phyloP scores from a whole-genome alignment of 2,888 invertebrate genomes.

The Tetragnatha montana region DNA sequence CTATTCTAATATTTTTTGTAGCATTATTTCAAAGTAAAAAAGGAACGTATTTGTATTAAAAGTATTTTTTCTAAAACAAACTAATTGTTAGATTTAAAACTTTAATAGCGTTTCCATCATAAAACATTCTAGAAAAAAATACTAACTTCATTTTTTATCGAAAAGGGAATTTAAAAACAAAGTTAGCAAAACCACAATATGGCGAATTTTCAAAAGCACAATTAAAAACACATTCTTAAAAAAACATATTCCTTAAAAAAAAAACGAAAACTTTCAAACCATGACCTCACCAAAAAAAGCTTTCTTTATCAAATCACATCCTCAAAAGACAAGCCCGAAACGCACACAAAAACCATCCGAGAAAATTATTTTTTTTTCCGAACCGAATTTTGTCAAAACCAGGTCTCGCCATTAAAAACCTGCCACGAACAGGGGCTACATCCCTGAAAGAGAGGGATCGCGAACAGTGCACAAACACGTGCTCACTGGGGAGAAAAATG shows the following conservation, averaged over 20 bases:
- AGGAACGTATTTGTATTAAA: too few relatives aligned
- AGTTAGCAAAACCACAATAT: too few relatives aligned
- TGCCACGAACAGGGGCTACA: conserved; percentile 19
- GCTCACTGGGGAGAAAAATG: conserved; percentile 21
- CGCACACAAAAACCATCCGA: background rate
- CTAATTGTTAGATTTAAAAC: too few relatives aligned
- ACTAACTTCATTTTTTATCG: too few relatives aligned
- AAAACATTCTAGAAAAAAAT: too few relatives aligned
- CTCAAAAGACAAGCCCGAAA: background rate
- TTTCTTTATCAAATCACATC: background rate
- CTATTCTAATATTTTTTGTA: too few relatives aligned
- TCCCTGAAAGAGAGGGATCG: background rate
- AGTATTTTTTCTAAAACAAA: too few relatives aligned
- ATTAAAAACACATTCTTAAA: background rate
- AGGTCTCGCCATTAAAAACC: conserved; percentile 38
- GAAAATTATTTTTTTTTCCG: conserved; percentile 1
- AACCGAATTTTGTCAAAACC: background rate
- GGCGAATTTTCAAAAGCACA: background rate
- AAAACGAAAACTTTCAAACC: background rate
- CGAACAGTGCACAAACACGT: conserved; percentile 27
- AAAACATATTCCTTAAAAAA: background rate
- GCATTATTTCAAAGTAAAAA: too few relatives aligned
- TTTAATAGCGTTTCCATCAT: too few relatives aligned
- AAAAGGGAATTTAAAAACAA: too few relatives aligned
- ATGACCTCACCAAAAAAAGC: background rate